These are phyloP conservation scores for Dorcus parallelipipedus DNA, from an alignment of 2,888 invertebrate species.

Conservation along the genomic window DNA sequence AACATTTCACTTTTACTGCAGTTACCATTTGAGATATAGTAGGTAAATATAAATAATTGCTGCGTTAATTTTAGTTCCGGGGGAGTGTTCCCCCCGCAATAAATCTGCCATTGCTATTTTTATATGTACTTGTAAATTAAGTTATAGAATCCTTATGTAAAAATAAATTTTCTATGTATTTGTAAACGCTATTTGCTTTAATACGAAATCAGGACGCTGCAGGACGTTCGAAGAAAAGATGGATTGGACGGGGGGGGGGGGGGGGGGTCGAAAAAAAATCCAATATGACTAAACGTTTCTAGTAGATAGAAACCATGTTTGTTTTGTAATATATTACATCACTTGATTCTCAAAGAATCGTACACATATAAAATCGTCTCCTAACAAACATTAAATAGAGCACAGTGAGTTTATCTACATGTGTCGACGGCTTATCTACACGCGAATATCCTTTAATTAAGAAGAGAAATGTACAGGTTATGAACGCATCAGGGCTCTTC, in stretches of 20 bases:
- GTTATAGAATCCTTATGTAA: neutral
- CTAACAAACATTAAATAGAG: slow-evolving; percentile 49
- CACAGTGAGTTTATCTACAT: slow-evolving; percentile 47
- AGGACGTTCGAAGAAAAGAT: too few relatives aligned
- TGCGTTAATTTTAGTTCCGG: neutral
- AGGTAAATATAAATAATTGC: neutral
- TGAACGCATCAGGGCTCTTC: slow-evolving; percentile 14
- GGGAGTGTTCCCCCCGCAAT: neutral
- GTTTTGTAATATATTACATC: slow-evolving; percentile 47
- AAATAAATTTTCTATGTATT: slow-evolving; percentile 1
- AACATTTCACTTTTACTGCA: neutral
- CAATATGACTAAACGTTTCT: slow-evolving; percentile 49
- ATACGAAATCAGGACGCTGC: too few relatives aligned
- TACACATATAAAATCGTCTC: slow-evolving; percentile 52
- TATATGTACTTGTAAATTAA: neutral
- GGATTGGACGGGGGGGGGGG: too few relatives aligned
- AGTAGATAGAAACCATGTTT: slow-evolving; percentile 51
- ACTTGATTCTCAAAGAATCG: slow-evolving; percentile 50
- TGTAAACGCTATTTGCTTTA: neutral
- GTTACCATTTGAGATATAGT: neutral
- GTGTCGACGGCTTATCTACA: slow-evolving; percentile 39
- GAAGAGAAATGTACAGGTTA: slow-evolving; percentile 24
- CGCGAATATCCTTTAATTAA: slow-evolving; percentile 34
- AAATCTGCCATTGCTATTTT: neutral
- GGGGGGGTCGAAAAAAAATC: slow-evolving; percentile 3